Conservation (phyloP, 2,797 vertebrate genomes). For the Masticophis lateralis region DNA sequence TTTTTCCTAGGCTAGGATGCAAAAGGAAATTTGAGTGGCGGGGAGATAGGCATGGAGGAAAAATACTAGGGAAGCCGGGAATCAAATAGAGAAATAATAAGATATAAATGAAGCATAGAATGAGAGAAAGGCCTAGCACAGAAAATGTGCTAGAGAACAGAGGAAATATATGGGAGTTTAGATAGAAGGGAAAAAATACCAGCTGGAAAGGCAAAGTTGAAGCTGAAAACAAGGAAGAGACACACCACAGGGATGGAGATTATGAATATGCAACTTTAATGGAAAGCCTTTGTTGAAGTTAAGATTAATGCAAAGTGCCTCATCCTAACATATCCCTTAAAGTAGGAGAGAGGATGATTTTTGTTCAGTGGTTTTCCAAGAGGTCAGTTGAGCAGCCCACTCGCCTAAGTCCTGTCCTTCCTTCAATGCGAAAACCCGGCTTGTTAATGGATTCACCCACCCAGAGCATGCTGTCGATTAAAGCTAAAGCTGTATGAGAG, state of each 20-base stretch:
- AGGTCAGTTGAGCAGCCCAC: not conserved
- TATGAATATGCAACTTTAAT: not conserved
- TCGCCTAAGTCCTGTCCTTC: not conserved
- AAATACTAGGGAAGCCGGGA: not conserved
- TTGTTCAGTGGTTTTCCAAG: not conserved
- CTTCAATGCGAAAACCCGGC: constrained; percentile 30
- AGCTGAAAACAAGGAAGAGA: not conserved
- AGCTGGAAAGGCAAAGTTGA: not conserved
- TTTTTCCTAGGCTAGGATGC: not conserved
- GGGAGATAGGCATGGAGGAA: not conserved
- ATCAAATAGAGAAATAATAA: not conserved
- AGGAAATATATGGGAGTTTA: not conserved
- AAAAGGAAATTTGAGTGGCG: not conserved
- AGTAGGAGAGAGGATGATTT: not conserved
- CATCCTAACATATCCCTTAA: not conserved
- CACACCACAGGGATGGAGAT: not conserved
- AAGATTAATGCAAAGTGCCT: not conserved
- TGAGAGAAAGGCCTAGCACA: not conserved
- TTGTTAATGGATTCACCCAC: not conserved
- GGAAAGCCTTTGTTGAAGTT: not conserved
- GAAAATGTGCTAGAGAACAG: not conserved
- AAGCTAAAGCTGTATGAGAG: constrained; percentile 3
- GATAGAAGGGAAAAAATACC: not conserved
- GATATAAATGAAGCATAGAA: not conserved
- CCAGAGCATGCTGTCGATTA: not conserved